Base-by-base conservation (phyloP, 2,113 vertebrate genomes). In the Trematomus loennbergii region DNA sequence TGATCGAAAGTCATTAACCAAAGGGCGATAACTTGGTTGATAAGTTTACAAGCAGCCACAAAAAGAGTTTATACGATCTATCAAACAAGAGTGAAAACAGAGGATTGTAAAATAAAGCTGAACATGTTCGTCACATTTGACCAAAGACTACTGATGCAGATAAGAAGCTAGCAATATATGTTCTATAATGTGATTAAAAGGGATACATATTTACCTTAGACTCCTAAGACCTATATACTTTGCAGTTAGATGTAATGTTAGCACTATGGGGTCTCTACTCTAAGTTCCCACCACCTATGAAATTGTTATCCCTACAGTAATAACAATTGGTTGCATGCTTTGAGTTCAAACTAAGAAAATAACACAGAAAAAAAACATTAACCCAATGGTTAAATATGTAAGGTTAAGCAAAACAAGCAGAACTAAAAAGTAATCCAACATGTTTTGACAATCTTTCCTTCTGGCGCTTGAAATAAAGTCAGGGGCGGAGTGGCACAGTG, bases 1-100 rank as follows among this genome's bases (percentile, higher is more conserved):
- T 55, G 55, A 45, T 63, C 12, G 9, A 57, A 77, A 68, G 49
- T 61, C 29, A 76, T 72, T 29, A 72, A 13, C 72, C 10, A 33
- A 33, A 57, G 36, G 25, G 36, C 0, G 4, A 57, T 76, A 55
- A 59, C 13, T 9, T 48, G 54, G 71, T n/a, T n/a, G 5, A 18
- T 84, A 22, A 76, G 29, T 76, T 80, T 55, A 75, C 65, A 40
- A 46, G 54, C 12, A 17, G 9, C 36, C 58, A 29, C 49, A 25
- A 52, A 57, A 20, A 52, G 17, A 53, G 7, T 60, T 67, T 63
- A 74, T 58, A 78, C 45, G 55, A 68, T 45, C 33, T 3, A 49
- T 75, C 11, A 20, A 45, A 40, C 20, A 25, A 18, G 15, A 58
- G n/a, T 66, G 57, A 62, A 64, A 48, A 17, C 9, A 40, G 6